Base-by-base conservation (phyloP, 2,797 vertebrate species). In the Sorex maritimensis region DNA sequence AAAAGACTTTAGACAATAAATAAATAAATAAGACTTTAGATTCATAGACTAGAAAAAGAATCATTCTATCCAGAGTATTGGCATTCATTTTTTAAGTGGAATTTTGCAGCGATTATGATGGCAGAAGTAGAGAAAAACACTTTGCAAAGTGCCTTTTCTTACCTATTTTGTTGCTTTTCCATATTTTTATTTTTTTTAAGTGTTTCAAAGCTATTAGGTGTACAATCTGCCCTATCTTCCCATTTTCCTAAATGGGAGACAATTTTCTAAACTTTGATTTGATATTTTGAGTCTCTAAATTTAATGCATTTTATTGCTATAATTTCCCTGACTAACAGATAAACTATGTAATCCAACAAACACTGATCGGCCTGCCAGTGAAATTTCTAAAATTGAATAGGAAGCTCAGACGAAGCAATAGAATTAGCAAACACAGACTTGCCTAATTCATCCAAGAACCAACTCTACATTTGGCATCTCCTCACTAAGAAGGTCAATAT, bases 101-200 rank as follows among this genome's bases (percentile, higher is more conserved):
- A 61, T 46, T 84, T 71, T 74, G 1, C 91, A 80, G 46, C 55
- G 90, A 84, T 79, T 65, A 82, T 24, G 23, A 86, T 73, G 68
- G 9, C 11, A 72, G 28, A 55, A 7, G 73, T 11, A 69, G 34
- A 91, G 30, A 81, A 88, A 90, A 95, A 46, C 13, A n/a, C 10
- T 67, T 85, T 30, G 26, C 8, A 86, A 94, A 86, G 7, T 84
- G 24, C 34, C 21, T 80, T 68, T 90, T 88, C 55, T 44, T 77
- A 5, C 6, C 61, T 80, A n/a, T 69, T 84, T 83, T 84, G 41
- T 1, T 63, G 34, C 49, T 85, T 90, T 82, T 12, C 41, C 4
- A 28, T 6, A 68, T 14, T 65, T 44, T 61, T 61, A 61, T 61
- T 61, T 19, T 19, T 41, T 52, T 46, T 88, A 87, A 38, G 24